Percentiles rank a stretch among this genome's conserved stretches.
phyloP scores from a whole-genome alignment of 1,140 invertebrate species.

The Drosophila neocordata region DNA sequence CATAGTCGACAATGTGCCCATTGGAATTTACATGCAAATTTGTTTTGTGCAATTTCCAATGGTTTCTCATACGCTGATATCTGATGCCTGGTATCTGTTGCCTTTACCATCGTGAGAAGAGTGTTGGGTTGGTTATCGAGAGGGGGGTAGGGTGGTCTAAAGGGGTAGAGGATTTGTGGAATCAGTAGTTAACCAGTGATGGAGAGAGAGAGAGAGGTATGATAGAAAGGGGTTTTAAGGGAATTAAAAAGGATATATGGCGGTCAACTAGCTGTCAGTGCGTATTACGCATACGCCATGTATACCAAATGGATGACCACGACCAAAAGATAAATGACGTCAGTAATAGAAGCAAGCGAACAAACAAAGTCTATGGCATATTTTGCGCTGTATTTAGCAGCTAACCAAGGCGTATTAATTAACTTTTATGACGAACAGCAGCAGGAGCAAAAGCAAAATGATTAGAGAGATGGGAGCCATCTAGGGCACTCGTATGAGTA shows the following conservation, averaged over 20 bases:
- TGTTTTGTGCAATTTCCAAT: conserved; percentile 58
- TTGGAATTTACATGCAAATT: conserved; percentile 74
- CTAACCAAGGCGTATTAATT: conserved; percentile 74
- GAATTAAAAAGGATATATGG: conserved; percentile 18
- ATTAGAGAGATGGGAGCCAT: conserved; percentile 30
- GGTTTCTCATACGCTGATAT: conserved; percentile 60
- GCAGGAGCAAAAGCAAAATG: conserved; percentile 5
- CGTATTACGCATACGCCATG: conserved; percentile 56
- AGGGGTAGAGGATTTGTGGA: not conserved
- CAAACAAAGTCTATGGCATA: conserved; percentile 44
- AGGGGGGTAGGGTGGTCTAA: not conserved
- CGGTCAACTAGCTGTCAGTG: conserved; percentile 54
- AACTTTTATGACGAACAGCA: conserved; percentile 68
- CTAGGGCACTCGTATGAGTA: conserved; percentile 56
- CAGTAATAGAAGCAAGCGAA: conserved; percentile 9
- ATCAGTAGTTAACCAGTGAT: not conserved
- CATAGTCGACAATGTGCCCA: conserved; percentile 63
- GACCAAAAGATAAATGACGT: conserved; percentile 52
- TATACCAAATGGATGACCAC: conserved; percentile 24
- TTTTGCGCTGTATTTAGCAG: conserved; percentile 74
- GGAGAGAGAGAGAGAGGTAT: not conserved
- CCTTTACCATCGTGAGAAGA: not conserved
- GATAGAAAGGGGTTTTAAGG: not conserved
- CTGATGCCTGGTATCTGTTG: conserved; percentile 39
- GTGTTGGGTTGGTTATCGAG: not conserved